Evolutionary conservation across 1,140 invertebrate genomes (phyloP).

Genomic region (Helicoverpa armigera): DNA sequence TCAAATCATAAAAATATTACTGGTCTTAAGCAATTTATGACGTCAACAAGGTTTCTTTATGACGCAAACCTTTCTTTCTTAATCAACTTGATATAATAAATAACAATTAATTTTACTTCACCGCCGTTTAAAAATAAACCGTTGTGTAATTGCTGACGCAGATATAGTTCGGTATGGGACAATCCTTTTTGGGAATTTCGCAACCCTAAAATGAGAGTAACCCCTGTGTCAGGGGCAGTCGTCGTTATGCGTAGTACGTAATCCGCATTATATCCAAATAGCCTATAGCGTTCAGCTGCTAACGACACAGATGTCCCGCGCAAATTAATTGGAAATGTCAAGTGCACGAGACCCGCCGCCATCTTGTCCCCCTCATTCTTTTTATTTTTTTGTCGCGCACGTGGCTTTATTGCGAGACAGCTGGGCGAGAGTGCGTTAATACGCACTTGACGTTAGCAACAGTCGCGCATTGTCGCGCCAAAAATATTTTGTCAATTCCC

Average conservation of each 20-base stretch:
- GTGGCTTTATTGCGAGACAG: constrained; percentile 80
- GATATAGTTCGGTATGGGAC: constrained; percentile 12
- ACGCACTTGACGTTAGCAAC: constrained; percentile 71
- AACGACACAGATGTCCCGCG: constrained; percentile 83
- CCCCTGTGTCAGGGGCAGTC: constrained; percentile 41
- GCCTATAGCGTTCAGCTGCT: constrained; percentile 79
- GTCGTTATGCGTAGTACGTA: constrained; percentile 59
- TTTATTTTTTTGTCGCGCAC: constrained; percentile 79
- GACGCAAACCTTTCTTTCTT: constrained; percentile 17
- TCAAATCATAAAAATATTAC: constrained; percentile 1
- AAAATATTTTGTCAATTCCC: constrained; percentile 10
- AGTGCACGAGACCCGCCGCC: constrained; percentile 80
- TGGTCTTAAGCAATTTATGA: constrained; percentile 1
- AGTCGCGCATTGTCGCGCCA: constrained; percentile 37
- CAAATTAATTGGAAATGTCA: constrained; percentile 87
- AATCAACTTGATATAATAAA: constrained; percentile 1
- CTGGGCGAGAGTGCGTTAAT: constrained; percentile 76
- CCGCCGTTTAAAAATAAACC: constrained; percentile 8
- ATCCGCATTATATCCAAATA: constrained; percentile 78
- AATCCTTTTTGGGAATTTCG: constrained; percentile 28
- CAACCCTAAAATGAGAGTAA: constrained; percentile 45
- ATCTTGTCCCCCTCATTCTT: constrained; percentile 78
- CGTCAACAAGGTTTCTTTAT: constrained; percentile 17
- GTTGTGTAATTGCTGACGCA: constrained; percentile 25
- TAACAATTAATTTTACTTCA: neutral